Conservation (phyloP, 2,113 vertebrate species). For the Esox niger region DNA sequence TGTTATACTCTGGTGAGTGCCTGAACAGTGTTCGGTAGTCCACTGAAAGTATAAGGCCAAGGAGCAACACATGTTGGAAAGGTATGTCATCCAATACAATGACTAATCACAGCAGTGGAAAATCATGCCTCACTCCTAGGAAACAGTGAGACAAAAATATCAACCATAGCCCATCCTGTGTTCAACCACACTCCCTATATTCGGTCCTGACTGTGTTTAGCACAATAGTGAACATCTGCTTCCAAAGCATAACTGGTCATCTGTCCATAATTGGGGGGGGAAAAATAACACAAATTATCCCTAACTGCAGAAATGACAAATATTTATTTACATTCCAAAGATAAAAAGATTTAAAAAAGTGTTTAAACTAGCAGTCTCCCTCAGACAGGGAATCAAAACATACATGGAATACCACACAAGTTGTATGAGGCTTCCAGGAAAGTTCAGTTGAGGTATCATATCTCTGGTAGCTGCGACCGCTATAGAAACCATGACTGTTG, state of each 20-base stretch:
- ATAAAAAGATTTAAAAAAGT: not conserved
- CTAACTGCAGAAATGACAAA: not conserved
- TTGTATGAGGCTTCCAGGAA: not conserved
- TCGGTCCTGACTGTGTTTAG: slow-evolving; percentile 2
- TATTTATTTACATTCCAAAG: slow-evolving; percentile 9
- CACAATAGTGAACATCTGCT: not conserved
- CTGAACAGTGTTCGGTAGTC: slow-evolving; percentile 1
- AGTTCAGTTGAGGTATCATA: slow-evolving; percentile 2
- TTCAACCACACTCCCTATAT: not conserved
- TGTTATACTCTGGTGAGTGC: too few relatives aligned
- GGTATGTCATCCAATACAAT: slow-evolving; percentile 27
- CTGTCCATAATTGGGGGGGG: not conserved
- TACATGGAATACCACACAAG: slow-evolving; percentile 3
- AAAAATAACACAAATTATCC: not conserved
- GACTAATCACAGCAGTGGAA: slow-evolving; percentile 27
- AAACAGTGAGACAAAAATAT: slow-evolving; percentile 6
- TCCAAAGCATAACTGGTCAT: not conserved
- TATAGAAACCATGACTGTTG: slow-evolving; percentile 4
- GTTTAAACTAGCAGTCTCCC: not conserved
- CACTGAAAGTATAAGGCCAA: slow-evolving; percentile 9
- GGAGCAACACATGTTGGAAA: slow-evolving; percentile 38
- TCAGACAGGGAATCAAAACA: not conserved
- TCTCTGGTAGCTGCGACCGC: not conserved
- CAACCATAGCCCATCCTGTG: not conserved
- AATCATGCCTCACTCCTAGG: slow-evolving; percentile 9